These are phyloP conservation scores for Silurus aristotelis DNA, from an alignment of 2,797 vertebrate genomes.

Conservation along the genomic window DNA sequence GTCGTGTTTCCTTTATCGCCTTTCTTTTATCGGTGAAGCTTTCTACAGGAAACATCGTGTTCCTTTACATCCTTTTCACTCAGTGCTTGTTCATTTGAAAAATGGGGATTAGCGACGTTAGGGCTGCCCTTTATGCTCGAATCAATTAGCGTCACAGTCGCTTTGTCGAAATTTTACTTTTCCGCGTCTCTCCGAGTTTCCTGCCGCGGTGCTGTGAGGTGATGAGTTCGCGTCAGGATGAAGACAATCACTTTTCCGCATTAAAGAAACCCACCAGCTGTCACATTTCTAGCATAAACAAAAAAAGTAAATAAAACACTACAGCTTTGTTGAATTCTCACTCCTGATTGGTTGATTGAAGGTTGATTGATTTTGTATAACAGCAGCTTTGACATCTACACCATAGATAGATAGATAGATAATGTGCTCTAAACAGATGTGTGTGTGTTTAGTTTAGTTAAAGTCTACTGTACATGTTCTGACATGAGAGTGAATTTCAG, in stretches of 20 bases:
- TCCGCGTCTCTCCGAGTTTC: background rate
- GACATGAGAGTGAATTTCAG: constrained; percentile 33
- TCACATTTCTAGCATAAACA: background rate
- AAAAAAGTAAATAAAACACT: too few relatives aligned
- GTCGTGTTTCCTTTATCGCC: background rate
- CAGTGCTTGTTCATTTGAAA: background rate
- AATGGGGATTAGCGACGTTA: background rate
- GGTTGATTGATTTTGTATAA: background rate
- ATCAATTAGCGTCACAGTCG: constrained; percentile 42
- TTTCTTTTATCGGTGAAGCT: constrained; percentile 17
- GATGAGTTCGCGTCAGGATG: background rate
- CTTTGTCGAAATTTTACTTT: background rate
- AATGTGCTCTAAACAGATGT: too few relatives aligned
- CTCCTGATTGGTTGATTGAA: too few relatives aligned
- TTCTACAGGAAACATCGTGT: constrained; percentile 4
- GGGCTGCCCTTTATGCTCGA: constrained; percentile 30
- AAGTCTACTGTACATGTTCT: background rate
- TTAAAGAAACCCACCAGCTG: background rate
- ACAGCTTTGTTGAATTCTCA: too few relatives aligned
- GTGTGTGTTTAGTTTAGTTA: too few relatives aligned
- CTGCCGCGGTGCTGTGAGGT: background rate
- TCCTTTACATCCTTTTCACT: constrained; percentile 30
- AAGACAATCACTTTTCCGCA: background rate
- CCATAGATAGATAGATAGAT: too few relatives aligned
- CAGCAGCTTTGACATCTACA: too few relatives aligned